phyloP scores from a whole-genome alignment of 2,113 vertebrate genomes.

The Elephas maximus region DNA sequence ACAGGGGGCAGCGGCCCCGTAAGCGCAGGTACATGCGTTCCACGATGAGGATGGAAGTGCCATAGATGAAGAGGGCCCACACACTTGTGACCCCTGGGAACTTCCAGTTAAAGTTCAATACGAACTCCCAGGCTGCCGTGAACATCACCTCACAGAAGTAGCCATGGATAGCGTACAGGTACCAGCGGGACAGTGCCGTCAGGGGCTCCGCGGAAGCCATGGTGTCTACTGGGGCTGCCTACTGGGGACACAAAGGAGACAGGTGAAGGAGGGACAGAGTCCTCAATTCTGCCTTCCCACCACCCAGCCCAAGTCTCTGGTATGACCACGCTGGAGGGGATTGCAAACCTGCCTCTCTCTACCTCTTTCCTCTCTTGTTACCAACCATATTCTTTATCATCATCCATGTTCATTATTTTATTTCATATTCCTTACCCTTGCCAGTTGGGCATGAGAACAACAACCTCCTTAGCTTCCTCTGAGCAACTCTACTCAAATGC shows the following conservation, averaged over 20 bases:
- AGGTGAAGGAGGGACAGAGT: not conserved
- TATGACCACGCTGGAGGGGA: not conserved
- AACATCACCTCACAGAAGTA: conserved; percentile 99
- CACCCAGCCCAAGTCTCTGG: not conserved
- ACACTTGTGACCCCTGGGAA: conserved; percentile 98
- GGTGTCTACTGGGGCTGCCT: conserved; percentile 79
- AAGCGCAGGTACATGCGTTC: conserved; percentile 97
- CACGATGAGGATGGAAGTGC: conserved; percentile 98
- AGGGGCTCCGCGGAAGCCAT: conserved; percentile 93
- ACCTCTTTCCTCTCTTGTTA: not conserved
- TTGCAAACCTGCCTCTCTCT: not conserved
- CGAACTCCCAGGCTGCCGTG: conserved; percentile 98
- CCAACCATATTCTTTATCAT: too few relatives aligned
- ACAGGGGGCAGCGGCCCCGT: conserved; percentile 92
- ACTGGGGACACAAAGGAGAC: conserved; percentile 71
- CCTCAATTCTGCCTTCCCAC: not conserved
- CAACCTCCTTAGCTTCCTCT: not conserved
- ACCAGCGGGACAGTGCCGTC: conserved; percentile 97
- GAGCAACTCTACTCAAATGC: not conserved
- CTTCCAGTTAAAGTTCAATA: conserved; percentile 98
- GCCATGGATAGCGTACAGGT: conserved; percentile 98
- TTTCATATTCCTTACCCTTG: not conserved
- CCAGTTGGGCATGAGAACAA: not conserved
- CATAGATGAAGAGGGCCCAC: conserved; percentile 99
- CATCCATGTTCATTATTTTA: not conserved